phyloP scores from a whole-genome alignment of 2,888 invertebrate genomes.

The Girardia tigrina region DNA sequence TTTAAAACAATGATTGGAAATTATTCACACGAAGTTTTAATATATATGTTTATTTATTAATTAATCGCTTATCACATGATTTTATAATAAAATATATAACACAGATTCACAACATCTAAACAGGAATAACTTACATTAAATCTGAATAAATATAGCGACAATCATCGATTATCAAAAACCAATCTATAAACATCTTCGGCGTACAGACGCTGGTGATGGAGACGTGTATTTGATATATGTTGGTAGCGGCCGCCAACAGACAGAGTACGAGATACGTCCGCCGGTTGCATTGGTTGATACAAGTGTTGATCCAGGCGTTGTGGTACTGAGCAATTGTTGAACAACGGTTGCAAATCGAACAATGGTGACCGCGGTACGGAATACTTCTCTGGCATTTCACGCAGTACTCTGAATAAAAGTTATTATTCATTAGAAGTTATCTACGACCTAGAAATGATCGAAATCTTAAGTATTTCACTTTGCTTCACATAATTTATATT shows the following conservation, averaged over 20 bases:
- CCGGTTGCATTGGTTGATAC: slow-evolving; percentile 10
- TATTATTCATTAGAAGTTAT: no score
- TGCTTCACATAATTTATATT: no score
- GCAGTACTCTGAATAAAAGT: neutral
- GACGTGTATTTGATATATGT: slow-evolving; percentile 18
- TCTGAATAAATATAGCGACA: slow-evolving; percentile 6
- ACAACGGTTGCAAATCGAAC: neutral
- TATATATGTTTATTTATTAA: no score
- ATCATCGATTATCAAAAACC: neutral
- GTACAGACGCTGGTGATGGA: neutral
- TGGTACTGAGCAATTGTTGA: slow-evolving; percentile 6
- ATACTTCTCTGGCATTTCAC: slow-evolving; percentile 13
- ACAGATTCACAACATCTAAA: neutral
- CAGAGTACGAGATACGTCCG: neutral
- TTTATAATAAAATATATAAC: neutral
- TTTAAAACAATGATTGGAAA: no score
- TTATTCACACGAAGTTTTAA: no score
- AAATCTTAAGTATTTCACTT: no score
- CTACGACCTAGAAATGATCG: no score
- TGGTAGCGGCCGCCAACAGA: neutral
- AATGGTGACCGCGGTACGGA: slow-evolving; percentile 15
- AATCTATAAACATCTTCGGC: slow-evolving; percentile 6
- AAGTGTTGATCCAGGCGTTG: slow-evolving; percentile 18
- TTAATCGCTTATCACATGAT: no score
- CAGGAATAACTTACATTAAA: neutral